Base-by-base conservation (phyloP, 2,113 vertebrate species). In the Thomomys bottae region DNA sequence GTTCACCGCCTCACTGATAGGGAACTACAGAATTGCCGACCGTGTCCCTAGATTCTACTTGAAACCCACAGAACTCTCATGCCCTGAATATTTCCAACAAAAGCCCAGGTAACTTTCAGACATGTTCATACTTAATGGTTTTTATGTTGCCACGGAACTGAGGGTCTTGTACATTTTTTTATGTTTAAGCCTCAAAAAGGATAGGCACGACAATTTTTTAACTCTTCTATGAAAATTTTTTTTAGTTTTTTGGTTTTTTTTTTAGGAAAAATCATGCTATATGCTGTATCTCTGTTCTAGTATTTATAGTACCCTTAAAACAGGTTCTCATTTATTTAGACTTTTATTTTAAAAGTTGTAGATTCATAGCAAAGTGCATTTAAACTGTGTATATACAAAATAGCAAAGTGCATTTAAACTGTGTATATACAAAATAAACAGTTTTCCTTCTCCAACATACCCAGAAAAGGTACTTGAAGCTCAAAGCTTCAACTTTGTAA, bases 401-500 rank as follows among this genome's bases (percentile, higher is more conserved):
- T 63, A 59, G 17, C 76, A 85, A 70, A 81, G n/a, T 54, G 72
- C 81, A 72, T 21, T 23, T 80, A 72, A 81, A 71, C 63, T 28
- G 10, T 28, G 10, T 24, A 23, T 17, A 32, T 18, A 84, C 34
- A 93, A 85, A 90, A n/a, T 63, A 59, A 12, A 85, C 66, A 61
- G 68, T 66, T 14, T 45, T n/a, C 81, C 4, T 40, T 42, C 0
- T 70, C 8, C 42, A 6, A 79, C 20, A 45, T 38, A 63, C 63
- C 66, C 40, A 83, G 32, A 91, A 4, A 78, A 91, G 82, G 36
- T 36, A 77, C 49, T 75, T 38, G 9, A 24, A 11, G 45, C 77
- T 85, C 67, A 28, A 76, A 85, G 87, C 61, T 90, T 64, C 21
- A 11, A 82, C 75, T 82, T 70, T 28, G 14, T 78, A 67, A 90